Base-by-base conservation (phyloP, 2,797 vertebrate genomes). In the Phataginus tricuspis region DNA sequence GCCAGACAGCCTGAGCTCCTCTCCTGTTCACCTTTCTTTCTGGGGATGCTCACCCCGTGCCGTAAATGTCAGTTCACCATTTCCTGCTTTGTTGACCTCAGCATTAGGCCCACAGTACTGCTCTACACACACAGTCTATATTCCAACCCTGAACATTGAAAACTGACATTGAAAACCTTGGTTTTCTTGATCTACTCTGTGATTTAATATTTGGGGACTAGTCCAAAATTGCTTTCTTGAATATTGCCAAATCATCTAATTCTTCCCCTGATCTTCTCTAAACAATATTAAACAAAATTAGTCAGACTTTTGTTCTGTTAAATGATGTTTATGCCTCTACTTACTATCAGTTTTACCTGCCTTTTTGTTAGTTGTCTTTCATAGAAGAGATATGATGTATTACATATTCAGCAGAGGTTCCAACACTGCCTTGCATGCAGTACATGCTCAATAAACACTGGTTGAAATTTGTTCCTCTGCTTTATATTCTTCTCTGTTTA, bases 341-440 rank as follows among this genome's bases (percentile, higher is more conserved):
- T 94, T 25, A 18, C 27, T 39, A 55, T 45, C 12, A 68, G 1
- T 64, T 64, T 74, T 9, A 11, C 16, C 68, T 89, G 18, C 19
- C 31, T 83, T 0, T 25, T 49, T 80, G 49, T 53, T 31, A 55
- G 2, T 2, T 55, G 4, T 34, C 12, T 80, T 79, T 91, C 21
- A 51, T 2, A 29, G 80, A 69, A 64, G 14, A 64, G 29, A 55
- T 23, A 29, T 39, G 23, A 23, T 0, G 0, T 5, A 9, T 64
- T 15, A 61, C n/a, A 2, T 21, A 45, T 21, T 19, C 49, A 42
- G 27, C 34, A 82, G 53, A 51, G 25, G 34, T 10, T 8, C 14
- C 29, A 55, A 2, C 3, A 10, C 3, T 74, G 19, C 15, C n/a
- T 61, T 39, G 19, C 0, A 8, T 4, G 29, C 9, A 49, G 4